Conservation (phyloP, 2,797 vertebrate genomes). For the Okamejei kenojei region DNA sequence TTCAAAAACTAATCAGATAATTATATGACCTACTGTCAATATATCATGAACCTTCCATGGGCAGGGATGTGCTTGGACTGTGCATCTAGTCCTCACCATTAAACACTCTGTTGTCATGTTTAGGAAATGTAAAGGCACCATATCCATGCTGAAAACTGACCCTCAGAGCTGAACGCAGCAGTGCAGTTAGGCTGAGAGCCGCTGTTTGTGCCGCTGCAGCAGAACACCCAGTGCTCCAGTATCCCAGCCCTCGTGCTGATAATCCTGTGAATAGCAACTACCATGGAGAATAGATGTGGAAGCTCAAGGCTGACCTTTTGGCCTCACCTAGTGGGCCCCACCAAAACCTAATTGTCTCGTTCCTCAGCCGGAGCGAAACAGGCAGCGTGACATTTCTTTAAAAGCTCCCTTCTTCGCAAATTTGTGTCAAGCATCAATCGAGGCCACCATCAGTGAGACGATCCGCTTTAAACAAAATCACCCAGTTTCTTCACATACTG, state of each 20-base stretch:
- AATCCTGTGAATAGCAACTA: not conserved
- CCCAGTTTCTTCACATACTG: not conserved
- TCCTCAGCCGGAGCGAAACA: not conserved
- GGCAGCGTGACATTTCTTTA: constrained; percentile 6
- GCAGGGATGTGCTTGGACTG: not conserved
- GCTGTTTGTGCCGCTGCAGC: not conserved
- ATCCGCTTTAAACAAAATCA: not conserved
- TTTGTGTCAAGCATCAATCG: not conserved
- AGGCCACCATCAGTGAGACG: not conserved
- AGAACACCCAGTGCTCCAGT: not conserved
- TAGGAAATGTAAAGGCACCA: not conserved
- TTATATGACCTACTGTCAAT: not conserved
- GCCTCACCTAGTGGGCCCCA: constrained; percentile 14
- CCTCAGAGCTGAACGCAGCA: not conserved
- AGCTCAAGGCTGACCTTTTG: not conserved
- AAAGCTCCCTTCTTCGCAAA: not conserved
- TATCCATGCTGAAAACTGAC: not conserved
- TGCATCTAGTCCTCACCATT: not conserved
- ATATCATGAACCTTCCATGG: not conserved
- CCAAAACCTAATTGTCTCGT: not conserved
- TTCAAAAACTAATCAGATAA: not conserved
- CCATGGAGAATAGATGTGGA: not conserved
- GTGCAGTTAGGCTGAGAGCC: not conserved
- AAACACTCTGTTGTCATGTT: not conserved
- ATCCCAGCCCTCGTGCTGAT: not conserved